Percentiles rank a stretch among this genome's conserved stretches.
These are phyloP conservation scores for Perdita meconis DNA, from an alignment of 2,888 invertebrate genomes.

Conservation along the genomic window DNA sequence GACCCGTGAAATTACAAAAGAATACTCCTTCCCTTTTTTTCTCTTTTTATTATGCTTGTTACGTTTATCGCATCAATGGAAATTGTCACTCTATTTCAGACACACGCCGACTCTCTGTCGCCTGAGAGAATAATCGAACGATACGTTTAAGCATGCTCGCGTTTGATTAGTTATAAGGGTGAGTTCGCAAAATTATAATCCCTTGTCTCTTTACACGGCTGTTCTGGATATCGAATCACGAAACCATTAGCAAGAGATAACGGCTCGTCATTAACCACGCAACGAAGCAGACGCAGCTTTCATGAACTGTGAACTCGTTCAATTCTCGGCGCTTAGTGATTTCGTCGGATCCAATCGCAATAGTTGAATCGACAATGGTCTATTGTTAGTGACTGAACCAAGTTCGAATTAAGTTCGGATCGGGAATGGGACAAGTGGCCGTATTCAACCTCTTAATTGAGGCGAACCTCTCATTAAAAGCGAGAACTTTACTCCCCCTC, in stretches of 20 bases:
- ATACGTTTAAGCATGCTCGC: not conserved
- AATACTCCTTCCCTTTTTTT: not conserved
- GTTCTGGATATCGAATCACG: not conserved
- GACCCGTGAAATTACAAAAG: constrained; percentile 1
- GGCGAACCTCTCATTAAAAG: not conserved
- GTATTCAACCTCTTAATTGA: not conserved
- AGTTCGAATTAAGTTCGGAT: constrained; percentile 33
- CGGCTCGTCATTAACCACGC: no score
- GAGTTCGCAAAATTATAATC: not conserved
- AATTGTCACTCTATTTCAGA: not conserved
- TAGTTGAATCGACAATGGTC: constrained; percentile 28
- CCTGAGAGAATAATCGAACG: not conserved
- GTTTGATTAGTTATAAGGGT: not conserved
- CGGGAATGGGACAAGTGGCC: not conserved
- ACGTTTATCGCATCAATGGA: not conserved
- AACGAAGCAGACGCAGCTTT: not conserved
- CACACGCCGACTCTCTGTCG: not conserved
- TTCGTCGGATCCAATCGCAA: constrained; percentile 33
- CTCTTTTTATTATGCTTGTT: not conserved
- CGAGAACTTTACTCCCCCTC: not conserved
- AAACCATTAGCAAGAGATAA: constrained; percentile 12
- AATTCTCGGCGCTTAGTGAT: not conserved
- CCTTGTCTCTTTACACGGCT: not conserved
- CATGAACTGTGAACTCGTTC: not conserved
- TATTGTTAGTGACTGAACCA: constrained; percentile 12